phyloP scores from a whole-genome alignment of 2,797 vertebrate species.

The Hippocampus kuda region DNA sequence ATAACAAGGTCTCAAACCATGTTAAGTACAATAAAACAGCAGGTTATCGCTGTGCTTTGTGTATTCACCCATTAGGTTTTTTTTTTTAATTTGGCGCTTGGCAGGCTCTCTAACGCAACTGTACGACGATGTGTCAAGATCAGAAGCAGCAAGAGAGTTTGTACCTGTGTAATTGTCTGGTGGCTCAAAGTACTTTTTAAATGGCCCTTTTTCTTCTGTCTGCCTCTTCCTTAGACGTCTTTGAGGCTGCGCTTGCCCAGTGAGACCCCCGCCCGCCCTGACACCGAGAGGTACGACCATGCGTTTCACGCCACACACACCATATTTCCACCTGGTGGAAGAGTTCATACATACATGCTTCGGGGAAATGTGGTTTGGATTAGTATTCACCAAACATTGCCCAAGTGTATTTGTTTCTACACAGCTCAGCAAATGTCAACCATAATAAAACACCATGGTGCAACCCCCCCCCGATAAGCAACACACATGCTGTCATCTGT shows the following conservation, averaged over 20 bases:
- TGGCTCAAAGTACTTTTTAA: slow-evolving; percentile 34
- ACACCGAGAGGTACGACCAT: slow-evolving; percentile 54
- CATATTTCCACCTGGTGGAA: neutral
- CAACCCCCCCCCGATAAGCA: neutral
- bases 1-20: slow-evolving; percentile 1
- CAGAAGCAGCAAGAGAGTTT: neutral
- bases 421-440: slow-evolving; percentile 49
- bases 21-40: neutral
- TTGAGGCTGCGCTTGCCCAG: slow-evolving; percentile 41
- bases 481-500: neutral
- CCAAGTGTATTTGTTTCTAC: slow-evolving; percentile 32
- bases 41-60: neutral
- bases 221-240: slow-evolving; percentile 42
- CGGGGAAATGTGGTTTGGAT: neutral
- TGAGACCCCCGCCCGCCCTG: slow-evolving; percentile 37
- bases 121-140: neutral
- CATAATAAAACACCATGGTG: slow-evolving; percentile 48
- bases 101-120: too few relatives aligned
- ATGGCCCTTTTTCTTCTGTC: slow-evolving; percentile 22
- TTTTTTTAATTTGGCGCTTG: neutral
- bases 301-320: slow-evolving; percentile 9
- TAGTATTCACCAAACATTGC: neutral
- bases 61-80: neutral
- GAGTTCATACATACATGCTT: neutral
- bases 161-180: slow-evolving; percentile 12